phyloP scores from a whole-genome alignment of 2,888 invertebrate genomes.

The Horisme vitalbata region DNA sequence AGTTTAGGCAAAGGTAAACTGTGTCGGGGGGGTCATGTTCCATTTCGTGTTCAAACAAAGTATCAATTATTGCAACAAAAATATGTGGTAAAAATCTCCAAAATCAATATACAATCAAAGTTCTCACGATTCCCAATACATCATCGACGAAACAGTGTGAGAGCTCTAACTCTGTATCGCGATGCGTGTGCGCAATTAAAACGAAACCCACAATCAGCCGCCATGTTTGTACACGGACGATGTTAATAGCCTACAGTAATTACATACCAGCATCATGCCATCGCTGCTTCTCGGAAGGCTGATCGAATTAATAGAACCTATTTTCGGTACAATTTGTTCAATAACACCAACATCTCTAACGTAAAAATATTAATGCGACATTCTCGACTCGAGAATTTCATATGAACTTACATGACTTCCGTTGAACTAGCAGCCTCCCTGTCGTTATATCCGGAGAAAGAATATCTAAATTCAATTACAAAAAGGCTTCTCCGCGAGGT shows the following conservation, averaged over 20 bases:
- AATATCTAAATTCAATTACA: slow-evolving; percentile 83
- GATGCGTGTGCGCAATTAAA: slow-evolving; percentile 82
- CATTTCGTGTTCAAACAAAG: too few relatives aligned
- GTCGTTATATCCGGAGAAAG: slow-evolving; percentile 71
- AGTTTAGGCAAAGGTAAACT: too few relatives aligned
- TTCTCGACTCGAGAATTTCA: slow-evolving; percentile 64
- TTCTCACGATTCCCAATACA: slow-evolving; percentile 71
- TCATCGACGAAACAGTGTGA: slow-evolving; percentile 60
- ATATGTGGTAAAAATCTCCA: slow-evolving; percentile 27
- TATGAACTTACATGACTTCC: slow-evolving; percentile 67
- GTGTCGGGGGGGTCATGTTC: too few relatives aligned
- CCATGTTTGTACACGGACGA: slow-evolving; percentile 82
- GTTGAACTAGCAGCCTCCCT: slow-evolving; percentile 64
- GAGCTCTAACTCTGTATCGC: slow-evolving; percentile 70
- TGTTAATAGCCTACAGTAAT: slow-evolving; percentile 81
- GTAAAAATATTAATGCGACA: slow-evolving; percentile 50
- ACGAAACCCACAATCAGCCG: slow-evolving; percentile 81
- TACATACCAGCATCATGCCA: slow-evolving; percentile 78
- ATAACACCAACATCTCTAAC: slow-evolving; percentile 13
- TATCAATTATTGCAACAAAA: too few relatives aligned
- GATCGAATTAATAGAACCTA: slow-evolving; percentile 79
- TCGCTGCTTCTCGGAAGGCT: slow-evolving; percentile 79
- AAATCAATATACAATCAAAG: slow-evolving; percentile 71
- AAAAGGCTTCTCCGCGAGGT: slow-evolving; percentile 76
- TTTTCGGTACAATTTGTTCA: slow-evolving; percentile 52